Evolutionary conservation across 92 coral and sea anemone species (phyloP), one percentile per base, ranked within the genome.

Genomic region (Parazoanthus atlanticus): DNA sequence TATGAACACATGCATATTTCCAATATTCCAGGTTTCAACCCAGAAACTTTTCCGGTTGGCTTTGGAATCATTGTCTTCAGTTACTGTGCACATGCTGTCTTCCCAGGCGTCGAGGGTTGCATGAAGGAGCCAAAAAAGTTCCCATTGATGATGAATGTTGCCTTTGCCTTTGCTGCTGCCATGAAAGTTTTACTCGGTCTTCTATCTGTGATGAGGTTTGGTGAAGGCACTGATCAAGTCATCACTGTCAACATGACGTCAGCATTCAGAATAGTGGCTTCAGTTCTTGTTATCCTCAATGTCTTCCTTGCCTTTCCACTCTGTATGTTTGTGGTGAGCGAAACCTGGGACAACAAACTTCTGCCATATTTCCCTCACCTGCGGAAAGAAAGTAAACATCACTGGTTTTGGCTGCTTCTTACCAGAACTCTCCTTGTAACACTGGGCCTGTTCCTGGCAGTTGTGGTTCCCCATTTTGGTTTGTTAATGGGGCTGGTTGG

Each of bases 41-140:
- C 89, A 1, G 64, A 90, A 79, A 90, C 92, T 66, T 95, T 95
- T 64, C 98, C 98, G 11, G 90, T 95, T 28, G 98, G 96, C 25
- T 95, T 95, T 90, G 98, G 98, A 16, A 89, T 95, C 74, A 95
- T 95, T 66, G 98, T 95, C 70, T 95, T 95, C 88, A 95, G 98
- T 80, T 95, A 95, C 93, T 93, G 96, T 84, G 98, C 98, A 0
- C 98, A 95, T 76, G 98, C 98, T 25, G 95, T 95, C 49, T 95
- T 95, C 77, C 98, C 98, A 9, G 96, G 98, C 52, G 96, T 95
- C 11, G 98, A 95, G 84, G 98, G 98, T 29, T 91, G 98, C 89
- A 95, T 95, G 98, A 90, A 90, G 38, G 93, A 95, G 71, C 98
- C 98, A 38, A 90, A 87, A 73, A 92, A 95, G 65, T 95, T 95